phyloP scores from a whole-genome alignment of 2,797 vertebrate genomes.

The Miopithecus talapoin region DNA sequence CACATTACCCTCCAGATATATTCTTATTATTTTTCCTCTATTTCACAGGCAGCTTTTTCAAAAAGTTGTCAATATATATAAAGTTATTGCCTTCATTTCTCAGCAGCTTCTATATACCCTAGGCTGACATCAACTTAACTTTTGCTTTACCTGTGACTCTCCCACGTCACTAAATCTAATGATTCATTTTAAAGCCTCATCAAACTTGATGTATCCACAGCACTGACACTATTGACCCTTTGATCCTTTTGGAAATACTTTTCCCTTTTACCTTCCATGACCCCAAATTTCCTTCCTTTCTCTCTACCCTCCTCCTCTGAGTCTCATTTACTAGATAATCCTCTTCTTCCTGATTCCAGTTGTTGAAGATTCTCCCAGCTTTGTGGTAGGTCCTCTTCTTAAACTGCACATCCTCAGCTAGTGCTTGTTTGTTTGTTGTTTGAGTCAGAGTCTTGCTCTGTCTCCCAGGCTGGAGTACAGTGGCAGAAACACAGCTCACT shows the following conservation, averaged over 20 bases:
- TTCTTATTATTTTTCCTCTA: not conserved
- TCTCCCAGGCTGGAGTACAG: not conserved
- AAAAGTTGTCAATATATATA: not conserved
- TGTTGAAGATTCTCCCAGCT: not conserved
- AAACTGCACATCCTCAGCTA: not conserved
- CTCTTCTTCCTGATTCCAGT: not conserved
- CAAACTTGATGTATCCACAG: not conserved
- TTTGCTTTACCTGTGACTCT: not conserved
- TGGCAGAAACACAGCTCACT: not conserved
- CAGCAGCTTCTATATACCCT: not conserved
- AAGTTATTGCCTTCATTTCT: not conserved
- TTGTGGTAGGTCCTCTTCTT: not conserved
- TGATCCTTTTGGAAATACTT: not conserved
- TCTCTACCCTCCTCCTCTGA: not conserved
- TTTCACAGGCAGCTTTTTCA: not conserved
- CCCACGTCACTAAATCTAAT: not conserved
- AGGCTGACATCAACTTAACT: not conserved
- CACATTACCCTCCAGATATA: not conserved
- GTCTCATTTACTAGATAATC: not conserved
- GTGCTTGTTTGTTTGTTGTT: not conserved
- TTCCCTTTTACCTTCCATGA: not conserved
- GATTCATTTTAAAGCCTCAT: not conserved
- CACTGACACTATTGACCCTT: not conserved
- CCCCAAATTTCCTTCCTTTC: not conserved
- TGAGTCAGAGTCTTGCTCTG: not conserved